Conservation (phyloP, 2,113 vertebrate genomes). For the Mobula birostris region DNA sequence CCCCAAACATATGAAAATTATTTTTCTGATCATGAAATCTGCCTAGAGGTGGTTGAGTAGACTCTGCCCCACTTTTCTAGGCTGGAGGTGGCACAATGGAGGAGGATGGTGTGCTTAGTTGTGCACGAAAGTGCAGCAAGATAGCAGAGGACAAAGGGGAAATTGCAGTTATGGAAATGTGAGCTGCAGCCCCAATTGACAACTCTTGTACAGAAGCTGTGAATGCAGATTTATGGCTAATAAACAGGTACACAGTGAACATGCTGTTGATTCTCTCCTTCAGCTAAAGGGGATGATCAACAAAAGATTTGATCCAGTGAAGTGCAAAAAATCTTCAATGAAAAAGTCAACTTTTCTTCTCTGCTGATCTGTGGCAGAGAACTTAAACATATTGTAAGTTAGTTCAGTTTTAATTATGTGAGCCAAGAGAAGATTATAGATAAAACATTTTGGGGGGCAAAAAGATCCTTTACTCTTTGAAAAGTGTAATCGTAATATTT, state of each 20-base stretch:
- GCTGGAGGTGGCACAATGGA: not conserved
- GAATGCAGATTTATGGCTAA: not conserved
- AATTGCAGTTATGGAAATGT: not conserved
- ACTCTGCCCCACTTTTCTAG: not conserved
- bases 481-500: not conserved
- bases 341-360: not conserved
- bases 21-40: too few species aligned
- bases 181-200: not conserved
- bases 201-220: not conserved
- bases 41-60: too few species aligned
- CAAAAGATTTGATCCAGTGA: not conserved
- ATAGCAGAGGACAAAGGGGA: not conserved
- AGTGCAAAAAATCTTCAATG: not conserved
- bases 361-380: not conserved
- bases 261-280: not conserved
- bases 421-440: not conserved
- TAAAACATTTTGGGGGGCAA: not conserved
- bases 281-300: not conserved
- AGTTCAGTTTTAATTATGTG: not conserved
- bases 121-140: not conserved
- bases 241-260: not conserved
- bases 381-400: not conserved
- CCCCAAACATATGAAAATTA: too few species aligned
- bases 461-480: not conserved
- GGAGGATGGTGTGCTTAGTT: not conserved